Evolutionary conservation across 2,888 invertebrate species (phyloP), one percentile per base, ranked within the genome.

Genomic region (Platycheirus rosarum): DNA sequence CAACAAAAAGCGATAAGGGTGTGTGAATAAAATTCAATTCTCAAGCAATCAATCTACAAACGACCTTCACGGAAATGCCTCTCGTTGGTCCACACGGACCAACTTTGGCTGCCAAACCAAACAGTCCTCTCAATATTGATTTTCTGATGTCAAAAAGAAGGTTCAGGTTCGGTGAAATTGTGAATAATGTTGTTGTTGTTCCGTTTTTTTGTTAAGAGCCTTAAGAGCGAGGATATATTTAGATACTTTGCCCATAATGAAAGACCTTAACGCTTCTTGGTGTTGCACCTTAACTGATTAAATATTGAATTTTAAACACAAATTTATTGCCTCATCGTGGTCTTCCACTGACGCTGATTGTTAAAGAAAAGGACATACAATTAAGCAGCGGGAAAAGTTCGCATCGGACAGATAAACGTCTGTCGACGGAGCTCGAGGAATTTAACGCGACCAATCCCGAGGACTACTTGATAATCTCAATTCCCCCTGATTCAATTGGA

Each of bases 301-400:
- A 77, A 77, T 70, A 77, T 71, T 71, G 55, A 60, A 66, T 53
- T 51, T 44, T 53, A 71, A 71, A 63, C 49, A 71, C n/a, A 60
- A 62, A 57, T 62, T 63, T 32, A 23, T 2, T 2, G 4, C 46
- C 18, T 20, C 46, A 18, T 2, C 1, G 29, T 8, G 4, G 29
- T 5, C 29, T 3, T 8, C 8, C 7, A 8, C 8, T 7, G 8
- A 8, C 8, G 29, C 8, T 7, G 23, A 11, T 18, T 14, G 20
- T 18, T 3, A 2, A 2, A 9, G 4, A 46, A 18, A 4, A 40
- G 4, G 8, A 7, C 6, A n/a, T n/a, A n/a, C n/a, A n/a, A n/a
- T n/a, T n/a, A n/a, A n/a, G n/a, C n/a, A n/a, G n/a, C n/a, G n/a
- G n/a, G n/a, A n/a, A n/a, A n/a, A n/a, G n/a, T n/a, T n/a, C n/a